phyloP scores from a whole-genome alignment of 2,888 invertebrate genomes.

The Athalia rosae region DNA sequence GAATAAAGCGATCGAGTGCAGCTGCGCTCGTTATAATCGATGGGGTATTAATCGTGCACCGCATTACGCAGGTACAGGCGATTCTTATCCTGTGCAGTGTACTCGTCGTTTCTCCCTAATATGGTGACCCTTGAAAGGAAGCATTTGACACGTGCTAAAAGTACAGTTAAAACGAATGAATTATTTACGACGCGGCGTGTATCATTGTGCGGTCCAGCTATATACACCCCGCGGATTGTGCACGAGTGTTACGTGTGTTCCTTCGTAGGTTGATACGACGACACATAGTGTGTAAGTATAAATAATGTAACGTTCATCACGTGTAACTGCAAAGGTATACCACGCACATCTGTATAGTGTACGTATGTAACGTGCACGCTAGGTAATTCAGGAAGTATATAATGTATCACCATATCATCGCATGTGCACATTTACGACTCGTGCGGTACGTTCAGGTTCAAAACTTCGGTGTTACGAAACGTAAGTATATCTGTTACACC shows the following conservation, averaged over 20 bases:
- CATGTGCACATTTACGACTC: background rate
- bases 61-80: background rate
- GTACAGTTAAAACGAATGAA: constrained; percentile 37
- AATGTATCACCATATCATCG: background rate
- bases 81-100: background rate
- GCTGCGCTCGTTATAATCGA: too few species aligned
- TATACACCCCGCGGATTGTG: constrained; percentile 4
- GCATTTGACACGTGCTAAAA: constrained; percentile 32
- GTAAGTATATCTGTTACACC: too few species aligned
- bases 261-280: background rate
- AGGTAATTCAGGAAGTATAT: constrained; percentile 16
- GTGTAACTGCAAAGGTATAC: background rate
- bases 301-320: background rate
- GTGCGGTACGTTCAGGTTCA: constrained; percentile 5
- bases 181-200: background rate
- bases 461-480: background rate
- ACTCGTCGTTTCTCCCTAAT: background rate
- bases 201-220: background rate
- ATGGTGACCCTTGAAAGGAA: background rate
- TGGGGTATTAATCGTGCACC: too few species aligned
- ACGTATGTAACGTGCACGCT: background rate
- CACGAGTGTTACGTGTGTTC: background rate
- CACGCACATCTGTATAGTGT: background rate
- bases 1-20: too few species aligned
- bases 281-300: constrained; percentile 1